phyloP scores from a whole-genome alignment of 2,797 vertebrate species.

The Valencia hispanica region DNA sequence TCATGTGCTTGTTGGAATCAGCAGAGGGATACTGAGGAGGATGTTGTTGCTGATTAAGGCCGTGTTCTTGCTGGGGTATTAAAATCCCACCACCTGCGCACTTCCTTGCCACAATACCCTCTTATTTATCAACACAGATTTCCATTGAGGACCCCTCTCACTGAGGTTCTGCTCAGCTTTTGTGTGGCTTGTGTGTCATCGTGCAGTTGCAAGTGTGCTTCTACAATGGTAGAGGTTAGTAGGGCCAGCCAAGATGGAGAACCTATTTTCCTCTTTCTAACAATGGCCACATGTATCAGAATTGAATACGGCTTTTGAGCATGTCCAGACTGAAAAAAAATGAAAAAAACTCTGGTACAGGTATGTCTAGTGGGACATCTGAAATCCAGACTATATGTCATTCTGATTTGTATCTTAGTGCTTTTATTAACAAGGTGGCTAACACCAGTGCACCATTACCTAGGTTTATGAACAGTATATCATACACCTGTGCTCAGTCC shows the following conservation, averaged over 20 bases:
- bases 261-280: constrained; percentile 75
- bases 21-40: constrained; percentile 63
- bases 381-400: constrained; percentile 79
- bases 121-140: constrained; percentile 74
- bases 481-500: constrained; percentile 69
- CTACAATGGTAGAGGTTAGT: constrained; percentile 74
- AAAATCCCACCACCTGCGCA: constrained; percentile 75
- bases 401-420: constrained; percentile 82
- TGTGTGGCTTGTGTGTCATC: constrained; percentile 61
- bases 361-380: constrained; percentile 73
- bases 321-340: constrained; percentile 69
- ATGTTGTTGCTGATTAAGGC: constrained; percentile 73
- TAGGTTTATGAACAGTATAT: constrained; percentile 73
- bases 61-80: constrained; percentile 72
- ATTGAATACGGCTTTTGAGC: constrained; percentile 75
- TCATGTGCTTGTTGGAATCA: constrained; percentile 72
- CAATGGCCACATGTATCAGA: constrained; percentile 77
- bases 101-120: constrained; percentile 67
- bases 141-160: constrained; percentile 57
- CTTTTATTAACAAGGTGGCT: constrained; percentile 79
- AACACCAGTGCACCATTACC: constrained; percentile 71
- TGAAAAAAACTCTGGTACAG: constrained; percentile 57
- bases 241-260: constrained; percentile 68
- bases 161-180: constrained; percentile 49
- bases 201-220: constrained; percentile 57